Evolutionary conservation across 2,888 invertebrate species (phyloP), one percentile per base, ranked within the genome.

Genomic region (Leptinotarsa tumamoca): DNA sequence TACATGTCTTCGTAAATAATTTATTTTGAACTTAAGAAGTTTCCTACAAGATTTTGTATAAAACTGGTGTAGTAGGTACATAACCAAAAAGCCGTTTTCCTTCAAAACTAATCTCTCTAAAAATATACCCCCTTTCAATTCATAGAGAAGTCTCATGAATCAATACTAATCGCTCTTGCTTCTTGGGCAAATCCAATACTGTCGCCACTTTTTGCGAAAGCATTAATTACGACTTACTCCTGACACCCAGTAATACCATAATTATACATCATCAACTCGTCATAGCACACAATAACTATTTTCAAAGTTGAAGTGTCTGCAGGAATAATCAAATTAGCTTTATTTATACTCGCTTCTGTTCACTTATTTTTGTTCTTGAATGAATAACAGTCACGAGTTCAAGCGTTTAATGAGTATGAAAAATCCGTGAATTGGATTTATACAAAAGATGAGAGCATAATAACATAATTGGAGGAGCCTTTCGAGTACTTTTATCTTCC

Each of bases 391-490:
- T 63, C 63, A 63, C 63, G 63, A 63, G 43, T 63, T 63, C 63
- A 63, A 43, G 43, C 43, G 63, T 63, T 63, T 43, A 63, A 63
- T 43, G 63, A 43, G 33, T n/a, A 27, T 63, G 68, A 71, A 71
- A 76, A 43, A 70, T 54, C 51, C 72, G 51, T 61, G 71, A 71
- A 63, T 51, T 68, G 50, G 43, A 76, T 56, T 70, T 21, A 21
- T 70, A 70, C 54, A 56, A 70, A 58, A 54, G 70, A 58, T 70
- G 70, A 74, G 77, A 72, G 72, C 69, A 74, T 79, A 79, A 79
- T 79, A 73, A 79, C 76, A 78, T 79, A 79, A 79, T 79, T 79
- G 78, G 72, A 79, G 74, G 72, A 78, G 78, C 78, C 78, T 77
- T 74, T 76, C 77, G 76, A 79, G 77, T 76, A 77, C 77, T 79